Evolutionary conservation across 2,888 invertebrate genomes (phyloP), one percentile per base, ranked within the genome.

Genomic region (Alloplasta piceator): DNA sequence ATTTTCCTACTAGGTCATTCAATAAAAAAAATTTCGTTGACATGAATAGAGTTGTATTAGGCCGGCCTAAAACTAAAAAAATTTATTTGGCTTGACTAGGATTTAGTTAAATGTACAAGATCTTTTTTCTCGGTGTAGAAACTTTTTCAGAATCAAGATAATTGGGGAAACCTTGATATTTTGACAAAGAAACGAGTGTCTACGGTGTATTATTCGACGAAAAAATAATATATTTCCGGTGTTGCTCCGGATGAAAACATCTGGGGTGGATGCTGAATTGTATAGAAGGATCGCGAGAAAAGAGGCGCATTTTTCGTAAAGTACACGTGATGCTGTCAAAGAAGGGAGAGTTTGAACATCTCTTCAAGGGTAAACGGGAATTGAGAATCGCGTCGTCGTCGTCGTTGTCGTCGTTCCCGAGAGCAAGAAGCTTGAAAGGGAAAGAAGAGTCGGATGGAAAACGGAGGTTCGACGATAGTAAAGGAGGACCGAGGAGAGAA

Each of bases 381-480:
- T 64, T 68, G 77, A 80, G 61, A 82, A 76, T 70, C 76, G 58
- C 64, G 58, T 72, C 70, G 71, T 82, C 66, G 43, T 26, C 64
- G 58, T 72, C 70, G 71, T 82, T 60, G 58, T 72, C 70, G 71
- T 82, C 66, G 56, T 41, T 78, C 48, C 70, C 71, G 43, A 70
- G 77, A 74, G 71, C 74, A 66, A 77, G 50, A 80, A 75, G 78
- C 82, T 82, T 63, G 56, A 38, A 71, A 72, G 77, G 77, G 50
- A 78, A 14, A 63, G 63, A 72, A 56, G 71, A 48, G 63, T 41
- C 43, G 58, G 7, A 26, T 41, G 16, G 38, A 48, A 16, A 36
- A 63, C n/a, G n/a, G 66, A 58, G 58, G 64, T 60, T 71, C 41
- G 26, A 58, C 10, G 60, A 55, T 52, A 41, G 68, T 14, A 56